phyloP scores from a whole-genome alignment of 2,797 vertebrate genomes.

The Glossophaga mutica region DNA sequence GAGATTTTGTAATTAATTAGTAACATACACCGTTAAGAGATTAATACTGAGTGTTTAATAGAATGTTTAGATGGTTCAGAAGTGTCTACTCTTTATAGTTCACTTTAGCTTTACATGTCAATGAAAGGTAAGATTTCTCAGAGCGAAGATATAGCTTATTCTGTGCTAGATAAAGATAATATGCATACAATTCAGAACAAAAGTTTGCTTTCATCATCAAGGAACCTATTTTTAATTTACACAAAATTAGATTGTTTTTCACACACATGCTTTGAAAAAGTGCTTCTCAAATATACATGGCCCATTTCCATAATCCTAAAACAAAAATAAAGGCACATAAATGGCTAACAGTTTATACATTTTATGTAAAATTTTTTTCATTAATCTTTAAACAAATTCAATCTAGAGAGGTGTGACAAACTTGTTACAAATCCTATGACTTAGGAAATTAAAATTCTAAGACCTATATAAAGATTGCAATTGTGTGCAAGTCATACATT shows the following conservation, averaged over 20 bases:
- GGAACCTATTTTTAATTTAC: background rate
- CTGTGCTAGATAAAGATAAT: background rate
- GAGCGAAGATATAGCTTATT: constrained; percentile 27
- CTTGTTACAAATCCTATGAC: constrained; percentile 5
- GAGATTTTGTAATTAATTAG: constrained; percentile 43
- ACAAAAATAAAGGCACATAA: constrained; percentile 78
- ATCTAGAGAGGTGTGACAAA: constrained; percentile 35
- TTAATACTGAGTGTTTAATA: constrained; percentile 27
- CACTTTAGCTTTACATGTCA: background rate
- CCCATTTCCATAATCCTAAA: constrained; percentile 63
- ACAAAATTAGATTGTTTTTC: constrained; percentile 55
- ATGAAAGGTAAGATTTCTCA: background rate
- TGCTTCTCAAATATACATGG: constrained; percentile 63
- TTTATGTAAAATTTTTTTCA: constrained; percentile 65
- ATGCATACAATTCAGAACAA: background rate
- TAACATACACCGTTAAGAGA: constrained; percentile 2
- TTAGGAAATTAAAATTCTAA: constrained; percentile 20
- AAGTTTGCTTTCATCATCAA: background rate
- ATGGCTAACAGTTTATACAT: constrained; percentile 63
- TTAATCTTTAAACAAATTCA: constrained; percentile 58
- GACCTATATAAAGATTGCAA: background rate
- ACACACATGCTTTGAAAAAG: constrained; percentile 53
- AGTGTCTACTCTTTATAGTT: background rate
- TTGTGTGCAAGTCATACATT: background rate
- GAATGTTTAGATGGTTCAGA: background rate